These are phyloP conservation scores for Aphelenchoides bicaudatus DNA, from an alignment of 2,888 invertebrate species.

Conservation along the genomic window DNA sequence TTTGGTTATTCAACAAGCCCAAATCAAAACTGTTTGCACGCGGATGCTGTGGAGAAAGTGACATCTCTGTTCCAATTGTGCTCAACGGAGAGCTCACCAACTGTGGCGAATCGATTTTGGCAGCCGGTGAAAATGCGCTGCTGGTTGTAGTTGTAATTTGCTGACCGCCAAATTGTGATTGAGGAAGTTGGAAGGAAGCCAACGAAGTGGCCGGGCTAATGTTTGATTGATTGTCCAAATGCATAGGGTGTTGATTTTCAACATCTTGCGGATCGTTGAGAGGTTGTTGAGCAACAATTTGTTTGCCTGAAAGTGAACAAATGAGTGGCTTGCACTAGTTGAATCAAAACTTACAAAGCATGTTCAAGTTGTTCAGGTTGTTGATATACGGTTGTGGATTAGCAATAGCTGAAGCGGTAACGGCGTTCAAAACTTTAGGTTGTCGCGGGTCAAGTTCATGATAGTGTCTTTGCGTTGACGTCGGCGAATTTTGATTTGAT, in stretches of 20 bases:
- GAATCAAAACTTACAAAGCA: slow-evolving; percentile 8
- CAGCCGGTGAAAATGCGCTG: no score
- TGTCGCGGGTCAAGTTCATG: slow-evolving; percentile 50
- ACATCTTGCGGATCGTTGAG: neutral
- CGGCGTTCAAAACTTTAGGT: slow-evolving; percentile 31
- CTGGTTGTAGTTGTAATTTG: no score
- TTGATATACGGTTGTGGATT: neutral
- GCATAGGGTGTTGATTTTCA: no score
- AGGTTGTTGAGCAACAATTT: neutral
- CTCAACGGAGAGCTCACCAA: neutral
- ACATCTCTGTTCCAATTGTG: slow-evolving; percentile 12
- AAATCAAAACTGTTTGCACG: neutral
- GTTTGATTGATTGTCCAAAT: neutral
- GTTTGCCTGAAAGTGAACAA: neutral
- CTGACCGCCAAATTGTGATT: no score
- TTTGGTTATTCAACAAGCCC: neutral
- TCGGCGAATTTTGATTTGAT: slow-evolving; percentile 57
- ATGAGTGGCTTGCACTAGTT: no score
- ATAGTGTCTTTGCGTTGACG: slow-evolving; percentile 53
- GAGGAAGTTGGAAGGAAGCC: neutral
- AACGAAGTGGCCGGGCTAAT: neutral
- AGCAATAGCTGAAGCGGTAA: neutral
- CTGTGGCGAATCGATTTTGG: neutral
- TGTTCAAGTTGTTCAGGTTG: no score
- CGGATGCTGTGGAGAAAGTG: neutral